phyloP scores from a whole-genome alignment of 2,113 vertebrate species.

The Hystrix brachyura region DNA sequence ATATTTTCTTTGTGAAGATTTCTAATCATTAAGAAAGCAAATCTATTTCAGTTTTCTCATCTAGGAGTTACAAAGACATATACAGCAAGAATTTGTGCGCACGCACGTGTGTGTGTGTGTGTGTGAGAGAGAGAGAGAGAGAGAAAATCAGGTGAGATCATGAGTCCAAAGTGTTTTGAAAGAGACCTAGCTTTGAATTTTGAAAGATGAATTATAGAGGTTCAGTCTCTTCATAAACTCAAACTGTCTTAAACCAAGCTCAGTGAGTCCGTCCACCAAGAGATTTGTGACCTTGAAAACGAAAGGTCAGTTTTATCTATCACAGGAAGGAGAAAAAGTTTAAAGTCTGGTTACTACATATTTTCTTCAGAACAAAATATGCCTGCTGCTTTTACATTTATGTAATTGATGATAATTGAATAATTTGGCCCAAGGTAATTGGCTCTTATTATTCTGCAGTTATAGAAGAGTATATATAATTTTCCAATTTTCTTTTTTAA shows the following conservation, averaged over 20 bases:
- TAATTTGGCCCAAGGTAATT: slow-evolving; percentile 6
- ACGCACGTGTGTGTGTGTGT: background rate
- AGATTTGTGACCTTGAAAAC: background rate
- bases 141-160: background rate
- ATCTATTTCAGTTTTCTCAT: background rate
- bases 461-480: background rate
- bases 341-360: background rate
- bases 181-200: slow-evolving; percentile 26
- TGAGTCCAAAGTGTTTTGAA: background rate
- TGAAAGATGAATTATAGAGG: background rate
- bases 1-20: background rate
- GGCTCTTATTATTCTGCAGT: background rate
- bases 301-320: background rate
- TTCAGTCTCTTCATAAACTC: background rate
- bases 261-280: background rate
- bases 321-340: background rate
- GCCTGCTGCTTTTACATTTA: background rate
- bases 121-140: background rate
- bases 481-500: slow-evolving; percentile 22
- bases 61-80: background rate
- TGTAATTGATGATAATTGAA: background rate
- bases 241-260: background rate
- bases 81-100: background rate
- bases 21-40: background rate
- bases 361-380: background rate